Conservation (phyloP, 2,113 vertebrate species). For the Burhinus bistriatus region DNA sequence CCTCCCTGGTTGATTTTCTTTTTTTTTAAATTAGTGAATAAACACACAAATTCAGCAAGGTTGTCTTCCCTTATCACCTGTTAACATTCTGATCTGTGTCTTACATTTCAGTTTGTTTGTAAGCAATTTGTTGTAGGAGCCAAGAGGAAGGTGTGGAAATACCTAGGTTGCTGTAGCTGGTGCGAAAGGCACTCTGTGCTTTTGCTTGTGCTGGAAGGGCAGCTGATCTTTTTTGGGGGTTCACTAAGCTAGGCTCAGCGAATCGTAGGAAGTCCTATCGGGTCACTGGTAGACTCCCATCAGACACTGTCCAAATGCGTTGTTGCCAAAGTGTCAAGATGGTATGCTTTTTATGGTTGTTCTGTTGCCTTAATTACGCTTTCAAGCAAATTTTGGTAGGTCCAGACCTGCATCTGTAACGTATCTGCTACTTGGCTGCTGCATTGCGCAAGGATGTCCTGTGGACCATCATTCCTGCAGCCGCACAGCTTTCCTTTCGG, state of each 20-base stretch:
- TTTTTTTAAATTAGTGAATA: neutral
- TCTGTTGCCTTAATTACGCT: neutral
- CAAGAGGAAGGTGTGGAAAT: neutral
- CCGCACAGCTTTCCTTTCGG: neutral
- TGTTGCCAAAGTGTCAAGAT: neutral
- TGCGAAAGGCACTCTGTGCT: neutral
- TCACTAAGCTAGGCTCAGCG: neutral
- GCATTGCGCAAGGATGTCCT: fast-evolving
- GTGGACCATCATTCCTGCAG: fast-evolving
- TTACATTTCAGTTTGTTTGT: neutral
- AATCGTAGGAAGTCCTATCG: neutral
- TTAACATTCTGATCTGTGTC: neutral
- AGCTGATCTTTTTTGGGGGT: neutral
- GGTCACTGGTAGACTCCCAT: neutral
- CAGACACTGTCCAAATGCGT: neutral
- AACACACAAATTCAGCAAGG: neutral
- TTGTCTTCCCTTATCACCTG: neutral
- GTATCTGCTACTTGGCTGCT: neutral
- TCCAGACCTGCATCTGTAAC: neutral
- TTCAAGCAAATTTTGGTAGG: neutral
- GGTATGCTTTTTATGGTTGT: neutral
- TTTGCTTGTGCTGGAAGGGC: neutral
- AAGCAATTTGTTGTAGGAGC: neutral
- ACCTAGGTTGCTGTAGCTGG: fast-evolving
- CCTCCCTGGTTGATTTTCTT: neutral